Percentiles rank a stretch among this genome's conserved stretches.
Evolutionary conservation across 2,113 vertebrate species (phyloP).

Genomic region (Microcebus tavaratra): DNA sequence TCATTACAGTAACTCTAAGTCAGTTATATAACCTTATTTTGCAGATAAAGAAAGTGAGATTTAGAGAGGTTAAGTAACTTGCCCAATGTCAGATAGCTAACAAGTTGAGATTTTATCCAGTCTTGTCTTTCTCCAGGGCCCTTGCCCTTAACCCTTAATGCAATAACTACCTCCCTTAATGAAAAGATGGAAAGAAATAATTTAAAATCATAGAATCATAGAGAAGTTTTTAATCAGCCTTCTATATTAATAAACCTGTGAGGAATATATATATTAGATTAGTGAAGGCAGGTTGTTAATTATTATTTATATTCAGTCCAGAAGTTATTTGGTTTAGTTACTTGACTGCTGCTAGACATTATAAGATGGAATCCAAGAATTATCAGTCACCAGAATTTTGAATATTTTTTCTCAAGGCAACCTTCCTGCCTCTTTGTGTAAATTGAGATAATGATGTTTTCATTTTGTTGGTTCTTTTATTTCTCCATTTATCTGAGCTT

Average conservation of each 20-base stretch:
- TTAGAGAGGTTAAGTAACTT: conserved; percentile 39
- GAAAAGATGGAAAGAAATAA: conserved; percentile 34
- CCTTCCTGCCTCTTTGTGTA: conserved; percentile 17
- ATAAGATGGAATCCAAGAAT: conserved; percentile 47
- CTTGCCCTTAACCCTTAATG: background rate
- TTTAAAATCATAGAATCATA: conserved; percentile 33
- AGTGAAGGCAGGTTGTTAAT: conserved; percentile 45
- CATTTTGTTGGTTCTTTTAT: conserved; percentile 22
- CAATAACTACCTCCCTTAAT: background rate
- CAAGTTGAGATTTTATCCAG: conserved; percentile 25
- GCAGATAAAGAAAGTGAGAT: background rate
- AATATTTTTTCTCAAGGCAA: conserved; percentile 22
- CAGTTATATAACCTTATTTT: conserved; percentile 37
- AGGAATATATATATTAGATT: conserved; percentile 9
- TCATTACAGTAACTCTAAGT: background rate
- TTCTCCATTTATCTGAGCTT: background rate
- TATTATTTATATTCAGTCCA: conserved; percentile 23
- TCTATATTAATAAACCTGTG: conserved; percentile 38
- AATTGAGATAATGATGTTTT: conserved; percentile 27
- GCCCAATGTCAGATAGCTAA: background rate
- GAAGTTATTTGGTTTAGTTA: conserved; percentile 36
- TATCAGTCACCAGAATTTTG: conserved; percentile 25
- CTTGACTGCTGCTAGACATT: background rate
- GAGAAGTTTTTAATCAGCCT: conserved; percentile 28
- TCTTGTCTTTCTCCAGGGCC: background rate